Evolutionary conservation across 2,888 invertebrate species (phyloP).

Genomic region (Plebejus argus): DNA sequence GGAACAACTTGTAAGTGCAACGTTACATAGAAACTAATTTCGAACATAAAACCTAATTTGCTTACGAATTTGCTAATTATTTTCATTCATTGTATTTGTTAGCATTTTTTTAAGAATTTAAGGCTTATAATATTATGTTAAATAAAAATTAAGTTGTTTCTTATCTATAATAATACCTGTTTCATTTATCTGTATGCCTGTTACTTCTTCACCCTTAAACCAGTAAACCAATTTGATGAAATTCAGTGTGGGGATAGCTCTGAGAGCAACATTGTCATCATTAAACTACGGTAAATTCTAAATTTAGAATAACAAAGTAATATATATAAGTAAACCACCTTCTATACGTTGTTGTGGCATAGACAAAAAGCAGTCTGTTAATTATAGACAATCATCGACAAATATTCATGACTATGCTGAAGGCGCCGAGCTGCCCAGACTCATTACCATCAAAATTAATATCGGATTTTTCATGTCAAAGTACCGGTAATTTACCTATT

Average conservation of each 20-base stretch:
- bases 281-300: not conserved
- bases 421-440: not conserved
- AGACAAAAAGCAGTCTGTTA: not conserved
- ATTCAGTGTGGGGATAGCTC: too few relatives aligned
- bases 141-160: too few relatives aligned
- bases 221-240: too few relatives aligned
- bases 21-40: not conserved
- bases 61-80: not conserved
- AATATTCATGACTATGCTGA: not conserved
- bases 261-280: too few relatives aligned
- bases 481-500: not conserved
- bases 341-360: not conserved
- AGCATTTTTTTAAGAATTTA: too few relatives aligned
- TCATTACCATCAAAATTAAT: conserved; percentile 3
- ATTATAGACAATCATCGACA: not conserved
- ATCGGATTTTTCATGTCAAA: not conserved
- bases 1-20: conserved; percentile 5
- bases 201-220: too few relatives aligned
- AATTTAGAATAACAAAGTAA: not conserved
- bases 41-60: not conserved
- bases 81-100: not conserved
- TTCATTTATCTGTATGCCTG: too few relatives aligned
- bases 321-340: too few relatives aligned
- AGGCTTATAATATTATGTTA: too few relatives aligned
- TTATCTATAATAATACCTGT: too few relatives aligned